Evolutionary conservation across 2,797 vertebrate genomes (phyloP), one percentile per base, ranked within the genome.

Genomic region (Poecile montanus): DNA sequence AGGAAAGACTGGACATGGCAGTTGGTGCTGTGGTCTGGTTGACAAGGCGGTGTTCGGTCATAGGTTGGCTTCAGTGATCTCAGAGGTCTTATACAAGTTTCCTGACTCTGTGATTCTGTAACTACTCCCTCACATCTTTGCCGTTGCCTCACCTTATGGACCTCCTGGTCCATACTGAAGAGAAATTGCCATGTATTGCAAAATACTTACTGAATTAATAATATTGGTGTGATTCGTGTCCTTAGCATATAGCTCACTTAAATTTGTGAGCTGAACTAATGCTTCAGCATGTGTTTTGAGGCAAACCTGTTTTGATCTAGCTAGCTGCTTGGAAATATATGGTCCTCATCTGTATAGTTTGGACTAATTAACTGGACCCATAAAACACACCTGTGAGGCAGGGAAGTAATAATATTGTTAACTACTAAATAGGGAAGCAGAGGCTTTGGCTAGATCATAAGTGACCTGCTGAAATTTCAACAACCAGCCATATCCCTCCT

Each of bases 131-230:
- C 58, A 34, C 62, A 32, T 57, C 89, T 96, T 94, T 87, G 79
- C 85, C 44, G 7, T 91, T 91, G 68, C 88, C 74, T 87, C 67
- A 77, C 68, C 67, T 62, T 78, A 48, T 66, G 71, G 84, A 70
- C 47, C 45, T 89, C 83, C 76, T 85, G 50, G 50, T 93, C 56
- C 92, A 56, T 80, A 76, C 72, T 85, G 86, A 96, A 76, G 88
- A 95, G 57, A 95, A 89, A 71, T 91, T 85, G 61, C 89, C 63
- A 83, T 89, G 42, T 92, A 76, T 71, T 51, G 36, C 66, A 71
- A 85, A 91, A 71, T 94, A 87, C 30, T 73, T 85, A 68, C 44
- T 50, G 38, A 13, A 25, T 86, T 86, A 50, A 26, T 34, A 58
- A 71, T 83, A 23, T 27, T 60, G 58, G 26, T 58, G 23, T 84